Evolutionary conservation across 2,113 vertebrate species (phyloP).

Genomic region (Nannobrachium achirus): DNA sequence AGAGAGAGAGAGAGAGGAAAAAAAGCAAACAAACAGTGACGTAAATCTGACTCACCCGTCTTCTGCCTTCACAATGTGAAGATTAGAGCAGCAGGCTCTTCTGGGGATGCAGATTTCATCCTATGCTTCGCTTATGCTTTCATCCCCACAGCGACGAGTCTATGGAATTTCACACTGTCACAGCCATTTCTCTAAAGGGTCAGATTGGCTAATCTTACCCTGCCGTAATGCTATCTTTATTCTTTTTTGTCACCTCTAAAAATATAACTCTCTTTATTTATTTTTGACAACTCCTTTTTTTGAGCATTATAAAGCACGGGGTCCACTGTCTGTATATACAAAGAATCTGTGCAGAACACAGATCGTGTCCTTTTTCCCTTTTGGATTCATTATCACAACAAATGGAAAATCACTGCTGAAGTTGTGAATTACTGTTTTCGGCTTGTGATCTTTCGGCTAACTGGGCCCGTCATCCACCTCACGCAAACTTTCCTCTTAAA

Average conservation of each 20-base stretch:
- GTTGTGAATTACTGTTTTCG: slow-evolving; percentile 22
- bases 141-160: slow-evolving; percentile 71
- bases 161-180: slow-evolving; percentile 80
- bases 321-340: not conserved
- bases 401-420: slow-evolving; percentile 31
- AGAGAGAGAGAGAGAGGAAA: slow-evolving; percentile 30
- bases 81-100: slow-evolving; percentile 77
- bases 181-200: slow-evolving; percentile 74
- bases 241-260: slow-evolving; percentile 1
- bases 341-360: not conserved
- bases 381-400: slow-evolving; percentile 43
- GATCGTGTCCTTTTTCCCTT: slow-evolving; percentile 3
- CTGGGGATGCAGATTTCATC: slow-evolving; percentile 73
- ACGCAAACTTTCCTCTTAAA: not conserved
- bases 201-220: slow-evolving; percentile 56
- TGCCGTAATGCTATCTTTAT: slow-evolving; percentile 38
- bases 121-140: slow-evolving; percentile 77
- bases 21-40: slow-evolving; percentile 77
- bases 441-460: slow-evolving; percentile 15
- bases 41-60: slow-evolving; percentile 82
- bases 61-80: slow-evolving; percentile 78
- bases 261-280: too few species aligned
- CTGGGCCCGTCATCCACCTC: slow-evolving; percentile 22
- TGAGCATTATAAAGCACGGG: slow-evolving; percentile 2
- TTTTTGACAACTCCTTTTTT: slow-evolving; percentile 27